These are phyloP conservation scores for Neolamprologus multifasciatus DNA, from an alignment of 2,797 vertebrate genomes.

Conservation along the genomic window DNA sequence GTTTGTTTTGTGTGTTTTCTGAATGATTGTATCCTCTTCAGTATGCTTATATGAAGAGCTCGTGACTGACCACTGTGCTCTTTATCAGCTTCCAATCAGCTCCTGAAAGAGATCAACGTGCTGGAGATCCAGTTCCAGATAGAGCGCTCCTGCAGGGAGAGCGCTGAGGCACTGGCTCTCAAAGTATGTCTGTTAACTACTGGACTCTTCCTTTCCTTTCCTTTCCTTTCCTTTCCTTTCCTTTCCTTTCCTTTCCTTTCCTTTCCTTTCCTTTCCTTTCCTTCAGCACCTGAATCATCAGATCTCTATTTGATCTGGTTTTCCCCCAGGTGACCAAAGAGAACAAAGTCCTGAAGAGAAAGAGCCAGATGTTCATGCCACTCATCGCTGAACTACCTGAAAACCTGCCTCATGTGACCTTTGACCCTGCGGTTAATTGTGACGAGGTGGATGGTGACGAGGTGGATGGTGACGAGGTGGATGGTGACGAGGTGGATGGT, in stretches of 20 bases:
- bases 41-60: neutral
- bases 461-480: neutral
- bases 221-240: neutral
- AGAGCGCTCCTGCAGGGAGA: constrained; percentile 71
- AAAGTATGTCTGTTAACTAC: constrained; percentile 56
- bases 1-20: neutral
- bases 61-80: neutral
- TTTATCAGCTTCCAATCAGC: constrained; percentile 68
- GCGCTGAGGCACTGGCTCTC: constrained; percentile 66
- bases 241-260: neutral
- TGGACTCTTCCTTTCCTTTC: neutral
- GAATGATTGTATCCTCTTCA: neutral
- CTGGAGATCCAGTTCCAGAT: constrained; percentile 77
- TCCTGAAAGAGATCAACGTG: constrained; percentile 75
- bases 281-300: neutral
- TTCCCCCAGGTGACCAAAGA: constrained; percentile 71
- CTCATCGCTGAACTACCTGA: constrained; percentile 54
- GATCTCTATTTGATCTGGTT: neutral
- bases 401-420: constrained; percentile 13
- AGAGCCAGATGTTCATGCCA: constrained; percentile 62
- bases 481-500: neutral
- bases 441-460: neutral
- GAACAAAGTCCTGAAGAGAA: constrained; percentile 69
- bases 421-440: neutral
- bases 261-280: neutral